These are phyloP conservation scores for Bombus polaris DNA, from an alignment of 1,140 invertebrate genomes.

Conservation along the genomic window DNA sequence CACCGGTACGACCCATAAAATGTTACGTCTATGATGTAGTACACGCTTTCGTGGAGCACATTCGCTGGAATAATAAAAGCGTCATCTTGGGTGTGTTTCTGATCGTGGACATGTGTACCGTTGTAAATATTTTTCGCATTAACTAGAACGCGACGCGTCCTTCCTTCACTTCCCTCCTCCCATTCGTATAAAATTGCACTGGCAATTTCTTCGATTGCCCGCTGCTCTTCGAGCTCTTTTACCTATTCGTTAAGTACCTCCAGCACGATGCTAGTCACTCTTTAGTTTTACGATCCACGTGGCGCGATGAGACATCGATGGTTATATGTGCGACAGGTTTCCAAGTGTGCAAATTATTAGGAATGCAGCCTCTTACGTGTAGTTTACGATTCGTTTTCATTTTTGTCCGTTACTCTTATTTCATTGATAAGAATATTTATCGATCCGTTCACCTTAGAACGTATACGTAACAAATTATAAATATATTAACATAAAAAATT, in stretches of 20 bases:
- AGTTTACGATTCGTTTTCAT: neutral
- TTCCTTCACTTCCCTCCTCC: rapidly evolving
- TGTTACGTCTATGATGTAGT: slow-evolving; percentile 62
- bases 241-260: neutral
- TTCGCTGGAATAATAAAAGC: slow-evolving; percentile 58
- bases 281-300: neutral
- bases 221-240: neutral
- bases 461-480: neutral
- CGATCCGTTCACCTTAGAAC: neutral
- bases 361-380: neutral
- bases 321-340: neutral
- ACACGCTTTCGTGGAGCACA: slow-evolving; percentile 40
- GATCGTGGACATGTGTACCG: slow-evolving; percentile 26
- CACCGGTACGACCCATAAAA: slow-evolving; percentile 64
- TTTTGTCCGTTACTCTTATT: neutral
- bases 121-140: slow-evolving; percentile 51
- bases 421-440: neutral
- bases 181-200: neutral
- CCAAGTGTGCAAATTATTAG: neutral
- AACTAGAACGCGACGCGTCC: slow-evolving; percentile 5
- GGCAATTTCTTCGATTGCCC: slow-evolving; percentile 18
- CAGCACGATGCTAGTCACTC: neutral
- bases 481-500: neutral
- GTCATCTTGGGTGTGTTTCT: slow-evolving; percentile 39
- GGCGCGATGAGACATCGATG: neutral